These are phyloP conservation scores for Hirudinaria manillensis DNA, from an alignment of 2,888 invertebrate genomes.

Conservation along the genomic window DNA sequence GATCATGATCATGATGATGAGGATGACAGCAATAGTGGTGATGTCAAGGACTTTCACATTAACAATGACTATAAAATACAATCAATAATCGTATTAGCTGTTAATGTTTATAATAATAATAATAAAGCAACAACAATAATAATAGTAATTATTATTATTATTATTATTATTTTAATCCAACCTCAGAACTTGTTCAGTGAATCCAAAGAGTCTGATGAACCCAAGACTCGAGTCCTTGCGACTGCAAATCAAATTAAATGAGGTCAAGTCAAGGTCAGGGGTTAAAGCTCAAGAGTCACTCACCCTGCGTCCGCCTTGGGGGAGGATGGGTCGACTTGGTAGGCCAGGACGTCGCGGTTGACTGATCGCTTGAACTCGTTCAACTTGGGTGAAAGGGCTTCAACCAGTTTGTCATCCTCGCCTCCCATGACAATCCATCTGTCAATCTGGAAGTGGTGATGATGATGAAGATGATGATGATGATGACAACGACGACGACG, in stretches of 20 bases:
- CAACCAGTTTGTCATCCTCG: constrained; percentile 38
- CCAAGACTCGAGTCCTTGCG: too few relatives aligned
- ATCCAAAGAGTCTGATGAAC: constrained; percentile 47
- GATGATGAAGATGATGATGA: too few relatives aligned
- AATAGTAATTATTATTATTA: too few relatives aligned
- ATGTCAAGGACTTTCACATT: too few relatives aligned
- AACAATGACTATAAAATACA: neutral
- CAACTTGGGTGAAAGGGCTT: constrained; percentile 48
- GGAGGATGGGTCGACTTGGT: constrained; percentile 47
- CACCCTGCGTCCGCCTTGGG: constrained; percentile 42
- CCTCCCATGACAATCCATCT: too few relatives aligned
- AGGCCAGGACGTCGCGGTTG: constrained; percentile 52
- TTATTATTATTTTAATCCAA: too few relatives aligned
- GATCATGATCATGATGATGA: neutral
- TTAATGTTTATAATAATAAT: neutral
- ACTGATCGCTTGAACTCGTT: constrained; percentile 44
- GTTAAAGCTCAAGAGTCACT: neutral
- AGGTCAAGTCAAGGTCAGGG: neutral
- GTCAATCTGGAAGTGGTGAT: too few relatives aligned
- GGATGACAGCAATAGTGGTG: too few relatives aligned
- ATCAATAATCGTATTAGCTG: too few relatives aligned
- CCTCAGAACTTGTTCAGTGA: constrained; percentile 53
- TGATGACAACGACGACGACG: too few relatives aligned
- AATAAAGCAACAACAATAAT: neutral
- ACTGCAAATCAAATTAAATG: constrained; percentile 43